Evolutionary conservation across 2,113 vertebrate genomes (phyloP).

Genomic region (Urocolius indicus): DNA sequence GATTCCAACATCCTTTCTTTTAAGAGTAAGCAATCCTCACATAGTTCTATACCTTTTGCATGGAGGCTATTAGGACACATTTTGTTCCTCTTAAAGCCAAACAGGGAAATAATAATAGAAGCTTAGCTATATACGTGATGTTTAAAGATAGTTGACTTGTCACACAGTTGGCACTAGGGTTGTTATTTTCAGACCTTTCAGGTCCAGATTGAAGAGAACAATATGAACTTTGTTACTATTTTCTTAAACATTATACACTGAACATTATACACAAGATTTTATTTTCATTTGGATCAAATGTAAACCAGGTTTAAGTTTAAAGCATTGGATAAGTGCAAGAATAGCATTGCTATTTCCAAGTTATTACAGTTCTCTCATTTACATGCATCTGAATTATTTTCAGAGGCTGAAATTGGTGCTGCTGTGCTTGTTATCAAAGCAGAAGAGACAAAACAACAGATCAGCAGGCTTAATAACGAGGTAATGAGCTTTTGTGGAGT

Average conservation of each 20-base stretch:
- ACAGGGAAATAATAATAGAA: not conserved
- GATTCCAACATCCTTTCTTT: not conserved
- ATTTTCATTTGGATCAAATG: not conserved
- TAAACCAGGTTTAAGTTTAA: not conserved
- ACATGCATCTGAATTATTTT: conserved; percentile 40
- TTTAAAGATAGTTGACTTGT: not conserved
- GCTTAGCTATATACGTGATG: not conserved
- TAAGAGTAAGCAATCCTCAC: not conserved
- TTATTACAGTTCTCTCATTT: not conserved
- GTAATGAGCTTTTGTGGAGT: conserved; percentile 47
- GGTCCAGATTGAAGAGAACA: not conserved
- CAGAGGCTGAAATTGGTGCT: conserved; percentile 80
- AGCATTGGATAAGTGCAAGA: not conserved
- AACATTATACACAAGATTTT: not conserved
- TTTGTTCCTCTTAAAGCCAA: not conserved
- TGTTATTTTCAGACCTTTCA: not conserved
- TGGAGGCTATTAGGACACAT: not conserved
- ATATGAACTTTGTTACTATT: not conserved
- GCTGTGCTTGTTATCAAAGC: conserved; percentile 83
- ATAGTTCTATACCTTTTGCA: not conserved
- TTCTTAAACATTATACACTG: not conserved
- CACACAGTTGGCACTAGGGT: fast-evolving
- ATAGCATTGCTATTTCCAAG: not conserved
- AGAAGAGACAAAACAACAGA: conserved; percentile 85
- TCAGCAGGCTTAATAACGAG: conserved; percentile 81